Percentiles rank a stretch among this genome's conserved stretches.
These are phyloP conservation scores for Artemisiospiza belli DNA, from an alignment of 2,113 vertebrate genomes.

Conservation along the genomic window DNA sequence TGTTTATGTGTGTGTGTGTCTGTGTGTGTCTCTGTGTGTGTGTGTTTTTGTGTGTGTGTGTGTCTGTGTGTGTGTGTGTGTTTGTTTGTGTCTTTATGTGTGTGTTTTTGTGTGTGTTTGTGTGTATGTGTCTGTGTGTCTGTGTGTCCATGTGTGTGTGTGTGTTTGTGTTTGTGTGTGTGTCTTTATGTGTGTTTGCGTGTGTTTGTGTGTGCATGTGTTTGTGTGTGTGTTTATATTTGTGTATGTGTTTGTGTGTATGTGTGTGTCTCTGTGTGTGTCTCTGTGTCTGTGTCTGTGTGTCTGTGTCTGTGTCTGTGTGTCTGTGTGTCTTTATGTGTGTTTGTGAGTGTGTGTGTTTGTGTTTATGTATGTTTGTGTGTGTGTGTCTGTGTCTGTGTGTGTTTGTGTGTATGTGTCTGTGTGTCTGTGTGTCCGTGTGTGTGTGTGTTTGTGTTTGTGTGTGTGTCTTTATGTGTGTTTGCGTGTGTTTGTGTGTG, in stretches of 20 bases:
- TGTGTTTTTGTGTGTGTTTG: neutral
- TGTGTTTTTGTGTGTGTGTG: neutral
- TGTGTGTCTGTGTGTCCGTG: neutral
- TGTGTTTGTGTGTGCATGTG: neutral
- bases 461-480: neutral
- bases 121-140: neutral
- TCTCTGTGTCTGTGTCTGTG: neutral
- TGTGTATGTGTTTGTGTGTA: neutral
- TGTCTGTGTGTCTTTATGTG: neutral
- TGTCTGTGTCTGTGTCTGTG: neutral
- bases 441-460: neutral
- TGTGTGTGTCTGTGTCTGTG: neutral
- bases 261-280: neutral
- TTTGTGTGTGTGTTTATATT: neutral
- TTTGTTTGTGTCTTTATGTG: neutral
- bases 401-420: neutral
- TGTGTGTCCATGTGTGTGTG: neutral
- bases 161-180: neutral
- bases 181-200: neutral
- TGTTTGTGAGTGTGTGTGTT: neutral
- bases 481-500: neutral
- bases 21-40: neutral
- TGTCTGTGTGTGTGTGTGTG: neutral
- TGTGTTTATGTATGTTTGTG: neutral
- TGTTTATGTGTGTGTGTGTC: neutral